phyloP scores from a whole-genome alignment of 1,140 invertebrate genomes.

The Micrasema minimum region DNA sequence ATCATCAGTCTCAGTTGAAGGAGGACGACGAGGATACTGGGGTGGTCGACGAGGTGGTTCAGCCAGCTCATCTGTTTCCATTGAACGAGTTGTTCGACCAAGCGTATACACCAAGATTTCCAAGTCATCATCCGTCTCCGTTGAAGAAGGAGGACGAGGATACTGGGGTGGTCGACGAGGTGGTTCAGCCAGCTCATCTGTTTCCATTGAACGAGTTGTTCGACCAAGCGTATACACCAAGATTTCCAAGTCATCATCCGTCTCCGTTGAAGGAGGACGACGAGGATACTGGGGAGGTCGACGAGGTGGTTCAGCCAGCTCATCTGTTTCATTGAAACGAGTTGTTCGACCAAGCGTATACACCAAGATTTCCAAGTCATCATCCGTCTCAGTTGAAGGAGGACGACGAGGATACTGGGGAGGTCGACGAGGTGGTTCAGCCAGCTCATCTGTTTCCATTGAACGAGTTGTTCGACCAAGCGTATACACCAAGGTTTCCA shows the following conservation, averaged over 20 bases:
- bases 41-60: conserved; percentile 33
- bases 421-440: neutral
- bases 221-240: conserved; percentile 7
- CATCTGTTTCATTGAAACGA: conserved; percentile 33
- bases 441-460: conserved; percentile 23
- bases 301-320: conserved; percentile 5
- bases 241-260: conserved; percentile 14
- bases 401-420: neutral
- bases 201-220: conserved; percentile 34
- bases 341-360: neutral
- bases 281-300: conserved; percentile 25
- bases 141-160: conserved; percentile 31
- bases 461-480: conserved; percentile 9
- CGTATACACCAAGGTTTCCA: neutral
- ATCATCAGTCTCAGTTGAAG: too few relatives aligned
- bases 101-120: conserved; percentile 17
- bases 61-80: conserved; percentile 31
- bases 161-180: conserved; percentile 19
- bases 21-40: too few relatives aligned
- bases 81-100: conserved; percentile 38
- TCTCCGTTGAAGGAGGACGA: conserved; percentile 29
- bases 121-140: conserved; percentile 18
- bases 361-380: conserved; percentile 14
- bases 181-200: conserved; percentile 14
- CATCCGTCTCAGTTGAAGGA: neutral